Evolutionary conservation across 2,888 invertebrate genomes (phyloP), one percentile per base, ranked within the genome.

Genomic region (Notodonta dromedarius): DNA sequence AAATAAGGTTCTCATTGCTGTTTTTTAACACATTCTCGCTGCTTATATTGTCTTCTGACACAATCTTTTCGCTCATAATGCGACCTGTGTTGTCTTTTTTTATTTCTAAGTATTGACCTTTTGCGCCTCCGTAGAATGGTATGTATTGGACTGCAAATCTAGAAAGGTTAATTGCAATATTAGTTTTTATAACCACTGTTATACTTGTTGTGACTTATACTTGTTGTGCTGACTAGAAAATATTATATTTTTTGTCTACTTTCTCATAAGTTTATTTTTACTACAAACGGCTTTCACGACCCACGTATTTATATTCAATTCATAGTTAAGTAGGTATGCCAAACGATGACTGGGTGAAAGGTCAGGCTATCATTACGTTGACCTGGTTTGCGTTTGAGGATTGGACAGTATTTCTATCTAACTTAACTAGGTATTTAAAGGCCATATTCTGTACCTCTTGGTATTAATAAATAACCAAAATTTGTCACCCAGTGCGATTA

Each of bases 71-170:
- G 42, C 93, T 94, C 54, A 91, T 79, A 0, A 94, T 79, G 8
- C 87, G 84, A 16, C 95, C 95, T 71, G 94, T 87, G 7, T 87
- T 85, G 59, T 94, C 91, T 85, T 94, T 94, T 58, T 90, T 94
- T 58, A 95, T 90, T 93, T 94, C 94, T 73, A 96, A 85, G 60
- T 95, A 94, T 84, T 96, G 96, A 0, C 96, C 96, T 78, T 95
- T 95, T 2, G 94, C 95, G 42, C 96, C 96, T 0, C 97, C 96
- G 78, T 96, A 96, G 85, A 95, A 96, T 13, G 96, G 95, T 51
- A 96, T 79, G 60, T 90, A 94, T 71, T 89, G 87, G 58, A 86
- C 80, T 55, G 87, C 78, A 63, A 77, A 83, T 66, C 91, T 91
- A 81, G 11, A 74, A 69, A 63, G 42, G 39, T 56, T 44, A 61